Evolutionary conservation across 2,888 invertebrate genomes (phyloP).

Genomic region (Folsomia manolachei): DNA sequence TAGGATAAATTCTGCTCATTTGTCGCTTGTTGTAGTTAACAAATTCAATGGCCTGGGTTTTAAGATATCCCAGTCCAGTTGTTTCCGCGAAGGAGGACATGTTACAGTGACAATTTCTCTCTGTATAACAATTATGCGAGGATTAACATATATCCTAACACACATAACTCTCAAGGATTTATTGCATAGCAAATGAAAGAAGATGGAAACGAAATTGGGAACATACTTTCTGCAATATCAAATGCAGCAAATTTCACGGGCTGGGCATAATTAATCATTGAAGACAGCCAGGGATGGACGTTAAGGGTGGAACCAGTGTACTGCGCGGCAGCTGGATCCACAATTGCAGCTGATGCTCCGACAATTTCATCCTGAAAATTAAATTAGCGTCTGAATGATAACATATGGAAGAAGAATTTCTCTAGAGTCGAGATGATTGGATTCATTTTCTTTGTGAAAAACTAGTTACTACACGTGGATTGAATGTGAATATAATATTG

Average conservation of each 20-base stretch:
- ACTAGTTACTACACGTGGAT: too few relatives aligned
- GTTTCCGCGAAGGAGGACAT: constrained; percentile 99
- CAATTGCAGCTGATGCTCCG: constrained; percentile 55
- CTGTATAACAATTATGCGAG: constrained; percentile 65
- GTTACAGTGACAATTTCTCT: constrained; percentile 92
- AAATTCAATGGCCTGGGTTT: constrained; percentile 95
- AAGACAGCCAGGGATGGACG: constrained; percentile 97
- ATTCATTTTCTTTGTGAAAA: background rate
- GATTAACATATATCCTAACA: background rate
- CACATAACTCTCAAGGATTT: too few relatives aligned
- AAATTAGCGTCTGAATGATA: background rate
- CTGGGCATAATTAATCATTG: constrained; percentile 99
- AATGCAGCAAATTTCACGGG: constrained; percentile 99
- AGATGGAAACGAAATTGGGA: constrained; percentile 7
- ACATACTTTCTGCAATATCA: constrained; percentile 89
- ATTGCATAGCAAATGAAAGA: too few relatives aligned
- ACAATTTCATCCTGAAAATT: constrained; percentile 42
- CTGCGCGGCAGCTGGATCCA: constrained; percentile 64
- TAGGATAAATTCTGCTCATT: constrained; percentile 98
- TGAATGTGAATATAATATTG: too few relatives aligned
- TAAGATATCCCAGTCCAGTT: constrained; percentile 90
- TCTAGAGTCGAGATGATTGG: background rate
- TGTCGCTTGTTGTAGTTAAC: constrained; percentile 99
- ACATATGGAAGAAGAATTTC: background rate
- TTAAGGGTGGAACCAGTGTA: constrained; percentile 98